These are phyloP conservation scores for Propithecus perrieri DNA, from an alignment of 2,797 vertebrate genomes.

Conservation along the genomic window DNA sequence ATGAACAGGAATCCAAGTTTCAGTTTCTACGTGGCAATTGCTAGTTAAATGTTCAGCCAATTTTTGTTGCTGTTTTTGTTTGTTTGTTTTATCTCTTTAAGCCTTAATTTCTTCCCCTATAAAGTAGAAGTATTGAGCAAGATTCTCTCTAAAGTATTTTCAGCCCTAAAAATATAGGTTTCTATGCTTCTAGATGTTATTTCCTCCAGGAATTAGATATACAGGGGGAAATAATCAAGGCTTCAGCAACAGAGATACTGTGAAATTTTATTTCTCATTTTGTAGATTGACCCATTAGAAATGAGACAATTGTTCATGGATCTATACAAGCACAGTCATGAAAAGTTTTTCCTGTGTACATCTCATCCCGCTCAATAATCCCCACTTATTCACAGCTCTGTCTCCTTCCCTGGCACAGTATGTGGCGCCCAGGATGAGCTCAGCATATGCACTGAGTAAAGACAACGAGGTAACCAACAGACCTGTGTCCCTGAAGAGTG, in stretches of 20 bases:
- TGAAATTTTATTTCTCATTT: background rate
- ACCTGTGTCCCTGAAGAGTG: too few species aligned
- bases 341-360: background rate
- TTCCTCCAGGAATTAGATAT: slow-evolving; percentile 23
- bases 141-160: background rate
- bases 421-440: background rate
- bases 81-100: background rate
- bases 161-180: background rate
- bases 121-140: background rate
- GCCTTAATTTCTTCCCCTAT: background rate
- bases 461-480: background rate
- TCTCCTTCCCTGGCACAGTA: fast-evolving
- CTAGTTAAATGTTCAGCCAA: background rate
- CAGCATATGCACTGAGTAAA: background rate
- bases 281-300: background rate
- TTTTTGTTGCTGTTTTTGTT: background rate
- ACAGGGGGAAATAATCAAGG: background rate
- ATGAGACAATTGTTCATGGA: background rate
- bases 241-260: background rate
- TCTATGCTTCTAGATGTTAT: background rate
- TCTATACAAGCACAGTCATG: background rate
- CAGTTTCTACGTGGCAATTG: background rate
- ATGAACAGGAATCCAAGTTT: background rate
- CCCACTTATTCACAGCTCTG: background rate
- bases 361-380: fast-evolving